Base-by-base conservation (phyloP, 2,888 invertebrate genomes). In the Patella depressa region DNA sequence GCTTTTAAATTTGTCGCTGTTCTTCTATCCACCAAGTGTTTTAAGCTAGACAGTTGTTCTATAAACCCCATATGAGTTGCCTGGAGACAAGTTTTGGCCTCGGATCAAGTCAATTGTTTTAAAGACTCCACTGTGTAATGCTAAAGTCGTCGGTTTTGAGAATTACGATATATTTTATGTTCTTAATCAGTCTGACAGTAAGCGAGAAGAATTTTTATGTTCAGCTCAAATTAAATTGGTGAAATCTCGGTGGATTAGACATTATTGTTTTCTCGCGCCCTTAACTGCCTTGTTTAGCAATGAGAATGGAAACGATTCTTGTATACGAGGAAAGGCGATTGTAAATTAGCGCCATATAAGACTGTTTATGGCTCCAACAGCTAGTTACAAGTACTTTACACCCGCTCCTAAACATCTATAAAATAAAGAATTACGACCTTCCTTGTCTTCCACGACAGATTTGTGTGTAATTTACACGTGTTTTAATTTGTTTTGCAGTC, bases 401-500 rank as follows among this genome's bases (percentile, higher is more conserved):
- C 24, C 19, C 65, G 65, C 24, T 24, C 19, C 65, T 65, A 24
- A 24, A 24, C 65, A 24, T 65, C 65, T 24, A 65, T 65, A 65
- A 82, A 79, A 82, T 82, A 77, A 77, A 74, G 72, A 73, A 78
- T 78, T 79, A 81, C 78, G 80, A 79, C 81, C 81, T 77, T 76
- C 55, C 71, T 74, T 69, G 78, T 55, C 73, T 77, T 72, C 57
- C 72, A 14, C 73, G 80, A 79, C 81, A 81, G 78, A 77, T 76
- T 72, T 74, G 72, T 72, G 80, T 77, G 80, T 83, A 80, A 83
- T 83, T 81, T 81, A 80, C 79, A 78, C 76, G 78, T 81, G 81
- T 81, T 81, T 83, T 83, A 81, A 83, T 83, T 83, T 81, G 79
- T 81, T 81, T 78, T 75, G 80, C 80, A 77, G 79, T 78, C 80